A percentile compares a stretch with the other conserved stretches of the same genome.
Conservation (phyloP, 2,113 vertebrate genomes). For the Cephalopterus ornatus region DNA sequence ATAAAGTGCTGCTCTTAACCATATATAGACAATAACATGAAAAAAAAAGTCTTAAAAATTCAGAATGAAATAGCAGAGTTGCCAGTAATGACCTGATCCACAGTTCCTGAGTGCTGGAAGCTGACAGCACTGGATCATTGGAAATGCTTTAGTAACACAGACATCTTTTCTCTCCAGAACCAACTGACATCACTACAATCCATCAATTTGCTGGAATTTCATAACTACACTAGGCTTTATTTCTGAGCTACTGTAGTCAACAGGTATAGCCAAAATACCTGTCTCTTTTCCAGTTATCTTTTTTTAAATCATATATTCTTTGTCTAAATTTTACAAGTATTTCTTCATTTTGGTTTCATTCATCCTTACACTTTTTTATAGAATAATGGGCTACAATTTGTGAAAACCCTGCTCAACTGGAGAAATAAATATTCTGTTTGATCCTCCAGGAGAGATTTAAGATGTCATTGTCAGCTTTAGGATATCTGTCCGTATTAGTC, state of each 20-base stretch:
- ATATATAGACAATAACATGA: not conserved
- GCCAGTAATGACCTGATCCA: not conserved
- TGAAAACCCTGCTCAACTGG: not conserved
- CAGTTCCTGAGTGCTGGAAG: not conserved
- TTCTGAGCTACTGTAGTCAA: not conserved
- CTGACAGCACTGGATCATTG: not conserved
- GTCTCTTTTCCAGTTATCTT: not conserved
- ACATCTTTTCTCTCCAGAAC: not conserved
- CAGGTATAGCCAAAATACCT: not conserved
- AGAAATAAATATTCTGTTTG: not conserved
- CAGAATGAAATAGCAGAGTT: not conserved
- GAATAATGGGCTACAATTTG: not conserved
- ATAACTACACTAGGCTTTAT: not conserved
- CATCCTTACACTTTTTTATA: not conserved
- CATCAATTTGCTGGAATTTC: not conserved
- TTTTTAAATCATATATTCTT: not conserved
- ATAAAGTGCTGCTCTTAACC: not conserved
- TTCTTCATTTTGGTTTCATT: not conserved
- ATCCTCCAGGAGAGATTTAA: conserved; percentile 17
- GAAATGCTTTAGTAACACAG: not conserved
- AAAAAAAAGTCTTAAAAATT: not conserved
- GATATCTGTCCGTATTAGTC: not conserved
- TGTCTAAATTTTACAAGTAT: not conserved
- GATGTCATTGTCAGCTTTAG: conserved; percentile 12
- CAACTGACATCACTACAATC: not conserved